Evolutionary conservation across 2,113 vertebrate species (phyloP), one percentile per base, ranked within the genome.

Genomic region (Periophthalmus modestus): DNA sequence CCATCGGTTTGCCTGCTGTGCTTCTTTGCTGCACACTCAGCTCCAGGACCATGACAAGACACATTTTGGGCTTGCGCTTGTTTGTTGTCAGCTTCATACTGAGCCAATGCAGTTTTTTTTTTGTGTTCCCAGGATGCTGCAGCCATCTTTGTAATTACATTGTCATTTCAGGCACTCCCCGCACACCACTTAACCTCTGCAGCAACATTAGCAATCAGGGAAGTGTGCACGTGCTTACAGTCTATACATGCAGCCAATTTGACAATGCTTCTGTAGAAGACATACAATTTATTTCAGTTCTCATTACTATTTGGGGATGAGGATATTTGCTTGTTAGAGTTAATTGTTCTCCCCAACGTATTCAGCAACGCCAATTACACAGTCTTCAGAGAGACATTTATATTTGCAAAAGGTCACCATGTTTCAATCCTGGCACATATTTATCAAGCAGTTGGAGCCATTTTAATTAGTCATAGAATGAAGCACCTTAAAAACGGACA

Each of bases 321-420:
- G 65, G 72, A 82, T 84, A 87, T 82, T 85, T 82, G 80, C 87
- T 85, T 87, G 83, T 88, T 88, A 82, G 73, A 72, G 52, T 88
- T 93, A 93, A 93, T 91, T 89, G 82, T 89, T 85, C 82, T 91
- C 89, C 88, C 87, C 0, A 12, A 74, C 78, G 83, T 79, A 76
- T 89, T 85, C 67, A 74, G 66, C 39, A 71, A 50, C 85, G 84
- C 84, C 88, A 91, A 92, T 92, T 92, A 89, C 62, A 85, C 70
- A 24, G 71, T 89, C 83, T 85, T 85, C 77, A 77, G 73, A 78
- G 79, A 85, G 82, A 87, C 82, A 84, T 87, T 88, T 89, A 79
- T 80, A 79, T 80, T 82, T 75, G 80, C 77, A 80, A 92, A 92
- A 93, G 88, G 88, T 93, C 90, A 89, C 83, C 69, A 68, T 78